Base-by-base conservation (phyloP, 2,888 invertebrate genomes). In the Melieria picta region DNA sequence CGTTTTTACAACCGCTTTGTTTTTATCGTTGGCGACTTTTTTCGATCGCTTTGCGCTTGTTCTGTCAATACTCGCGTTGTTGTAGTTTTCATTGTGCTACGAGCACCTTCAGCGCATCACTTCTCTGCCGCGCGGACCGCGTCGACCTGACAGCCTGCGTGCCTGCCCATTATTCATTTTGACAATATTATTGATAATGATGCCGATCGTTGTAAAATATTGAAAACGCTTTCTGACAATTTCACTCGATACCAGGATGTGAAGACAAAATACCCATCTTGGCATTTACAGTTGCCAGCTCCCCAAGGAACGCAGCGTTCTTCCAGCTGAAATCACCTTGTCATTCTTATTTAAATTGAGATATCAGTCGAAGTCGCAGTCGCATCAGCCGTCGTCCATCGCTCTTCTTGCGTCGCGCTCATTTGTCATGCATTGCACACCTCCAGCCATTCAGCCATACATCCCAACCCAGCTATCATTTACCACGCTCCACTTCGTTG, bases 131-230 rank as follows among this genome's bases (percentile, higher is more conserved):
- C 13, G 43, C 43, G 50, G 10, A 5, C n/a, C n/a, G 3, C 1
- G 43, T 48, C 52, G 64, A 55, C 64, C 55, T 65, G 67, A 60
- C 43, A 60, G 48, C 60, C 42, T 60, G 67, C 50, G n/a, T 45
- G 58, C n/a, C 42, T 45, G 77, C 80, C 80, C 84, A 85, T 85
- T 85, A 84, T 82, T 85, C 84, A 85, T 85, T 85, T 84, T 86
- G 86, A 85, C 86, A 85, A 82, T 82, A 83, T 80, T 82, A 82
- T 83, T 84, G 86, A 86, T 86, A 86, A 83, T 85, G 84, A 84
- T 85, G 85, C 83, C 85, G 63, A 71, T 70, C 69, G 62, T 47
- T 62, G 69, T 69, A 69, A 66, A 71, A 66, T 66, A 71, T 60
- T 72, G 57, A 65, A 74, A 57, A 55, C 42, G 62, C 63, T 66